Conservation (phyloP, 2,888 invertebrate genomes). For the Orthosia incerta region DNA sequence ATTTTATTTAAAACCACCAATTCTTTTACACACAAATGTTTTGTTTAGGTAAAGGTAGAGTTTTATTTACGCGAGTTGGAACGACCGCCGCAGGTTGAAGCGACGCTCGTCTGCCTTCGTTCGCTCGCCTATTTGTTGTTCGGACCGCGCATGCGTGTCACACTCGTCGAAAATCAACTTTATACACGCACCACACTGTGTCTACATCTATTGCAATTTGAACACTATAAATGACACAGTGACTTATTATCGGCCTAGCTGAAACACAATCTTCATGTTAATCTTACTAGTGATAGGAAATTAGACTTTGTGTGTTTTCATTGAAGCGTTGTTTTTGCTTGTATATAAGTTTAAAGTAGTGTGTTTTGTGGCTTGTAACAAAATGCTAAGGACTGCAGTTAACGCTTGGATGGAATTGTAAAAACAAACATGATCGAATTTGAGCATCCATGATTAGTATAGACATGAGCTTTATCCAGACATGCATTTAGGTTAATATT, state of each 20-base stretch:
- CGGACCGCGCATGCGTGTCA: constrained; percentile 62
- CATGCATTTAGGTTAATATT: not conserved
- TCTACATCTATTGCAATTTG: constrained; percentile 42
- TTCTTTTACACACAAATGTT: constrained; percentile 57
- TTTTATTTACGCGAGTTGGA: constrained; percentile 30
- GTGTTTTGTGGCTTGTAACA: constrained; percentile 36
- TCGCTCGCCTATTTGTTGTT: constrained; percentile 46
- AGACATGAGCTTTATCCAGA: not conserved
- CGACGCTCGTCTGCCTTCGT: constrained; percentile 59
- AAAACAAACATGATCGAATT: constrained; percentile 38
- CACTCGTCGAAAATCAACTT: constrained; percentile 34
- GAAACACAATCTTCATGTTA: constrained; percentile 42
- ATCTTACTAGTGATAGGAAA: constrained; percentile 3
- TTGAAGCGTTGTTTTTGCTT: not conserved
- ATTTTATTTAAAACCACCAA: constrained; percentile 33
- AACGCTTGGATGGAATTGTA: constrained; percentile 40
- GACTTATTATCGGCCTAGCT: constrained; percentile 42
- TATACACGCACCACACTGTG: constrained; percentile 54
- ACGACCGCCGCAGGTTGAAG: constrained; percentile 47
- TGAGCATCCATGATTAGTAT: constrained; percentile 6
- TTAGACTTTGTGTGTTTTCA: constrained; percentile 9
- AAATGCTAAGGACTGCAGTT: constrained; percentile 31
- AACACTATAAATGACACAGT: constrained; percentile 53
- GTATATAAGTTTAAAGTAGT: constrained; percentile 5
- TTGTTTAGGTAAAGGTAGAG: constrained; percentile 49